phyloP scores from a whole-genome alignment of 2,888 invertebrate genomes.

The Ochropleura leucogaster region DNA sequence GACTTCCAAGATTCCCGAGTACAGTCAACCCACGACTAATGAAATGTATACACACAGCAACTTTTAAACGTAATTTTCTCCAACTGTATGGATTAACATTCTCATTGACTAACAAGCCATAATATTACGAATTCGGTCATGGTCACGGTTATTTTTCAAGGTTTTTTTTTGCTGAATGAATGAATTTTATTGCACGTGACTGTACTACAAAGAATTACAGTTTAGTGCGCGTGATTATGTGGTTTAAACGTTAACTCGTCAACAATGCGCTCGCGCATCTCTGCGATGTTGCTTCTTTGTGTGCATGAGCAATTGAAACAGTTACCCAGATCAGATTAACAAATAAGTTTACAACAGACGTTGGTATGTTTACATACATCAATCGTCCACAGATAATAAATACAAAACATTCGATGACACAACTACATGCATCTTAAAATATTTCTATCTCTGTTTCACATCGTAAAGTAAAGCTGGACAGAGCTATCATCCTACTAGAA shows the following conservation, averaged over 20 bases:
- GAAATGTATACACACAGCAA: neutral
- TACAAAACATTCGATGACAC: constrained; percentile 18
- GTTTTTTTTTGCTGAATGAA: neutral
- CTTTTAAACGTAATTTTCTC: neutral
- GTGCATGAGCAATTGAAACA: constrained; percentile 37
- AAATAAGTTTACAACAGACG: constrained; percentile 35
- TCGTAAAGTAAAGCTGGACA: constrained; percentile 36
- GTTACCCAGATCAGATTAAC: constrained; percentile 29
- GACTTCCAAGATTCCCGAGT: neutral
- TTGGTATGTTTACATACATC: constrained; percentile 5
- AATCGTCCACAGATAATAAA: neutral
- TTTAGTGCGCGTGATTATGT: constrained; percentile 54
- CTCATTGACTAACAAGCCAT: neutral
- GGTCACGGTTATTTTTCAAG: neutral
- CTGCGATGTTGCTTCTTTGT: constrained; percentile 33
- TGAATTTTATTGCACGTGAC: neutral
- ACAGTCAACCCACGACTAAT: neutral
- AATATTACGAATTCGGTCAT: neutral
- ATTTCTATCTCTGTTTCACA: constrained; percentile 27
- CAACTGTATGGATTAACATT: neutral
- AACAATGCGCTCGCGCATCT: constrained; percentile 39
- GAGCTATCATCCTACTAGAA: constrained; percentile 20
- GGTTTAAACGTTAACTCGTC: constrained; percentile 46
- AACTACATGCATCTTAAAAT: constrained; percentile 18
- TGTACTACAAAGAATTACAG: constrained; percentile 33